Conservation (phyloP, 2,888 invertebrate species). For the Amorpha juglandis region DNA sequence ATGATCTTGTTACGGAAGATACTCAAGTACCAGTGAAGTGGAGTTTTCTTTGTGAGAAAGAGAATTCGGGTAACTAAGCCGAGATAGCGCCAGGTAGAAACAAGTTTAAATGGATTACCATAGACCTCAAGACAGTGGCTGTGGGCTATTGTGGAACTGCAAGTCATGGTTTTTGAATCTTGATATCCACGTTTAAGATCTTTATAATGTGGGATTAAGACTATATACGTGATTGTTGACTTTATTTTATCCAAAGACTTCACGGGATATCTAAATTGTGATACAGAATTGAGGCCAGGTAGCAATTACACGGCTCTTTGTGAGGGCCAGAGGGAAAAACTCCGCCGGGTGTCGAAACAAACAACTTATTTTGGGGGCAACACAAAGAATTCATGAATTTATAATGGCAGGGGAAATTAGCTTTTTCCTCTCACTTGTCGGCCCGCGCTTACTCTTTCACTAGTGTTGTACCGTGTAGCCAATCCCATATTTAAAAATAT, state of each 20-base stretch:
- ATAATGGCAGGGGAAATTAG: conserved; percentile 76
- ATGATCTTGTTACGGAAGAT: no score
- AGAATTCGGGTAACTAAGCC: no score
- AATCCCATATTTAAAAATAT: neutral
- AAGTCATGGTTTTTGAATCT: no score
- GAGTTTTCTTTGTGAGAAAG: no score
- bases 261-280: neutral
- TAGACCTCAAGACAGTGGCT: no score
- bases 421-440: conserved; percentile 55
- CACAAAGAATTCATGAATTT: conserved; percentile 80
- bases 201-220: neutral
- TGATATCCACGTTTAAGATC: no score
- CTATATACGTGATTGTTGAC: neutral
- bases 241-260: neutral
- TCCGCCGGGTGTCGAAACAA: conserved; percentile 65
- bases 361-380: conserved; percentile 71
- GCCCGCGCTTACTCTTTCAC: neutral
- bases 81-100: no score
- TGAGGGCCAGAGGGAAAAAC: conserved; percentile 51
- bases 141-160: no score
- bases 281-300: conserved; percentile 37
- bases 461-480: neutral
- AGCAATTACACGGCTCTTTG: conserved; percentile 63
- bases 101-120: no score
- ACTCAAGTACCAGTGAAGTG: no score